phyloP scores from a whole-genome alignment of 1,140 invertebrate genomes.

The Drosophila guanche region DNA sequence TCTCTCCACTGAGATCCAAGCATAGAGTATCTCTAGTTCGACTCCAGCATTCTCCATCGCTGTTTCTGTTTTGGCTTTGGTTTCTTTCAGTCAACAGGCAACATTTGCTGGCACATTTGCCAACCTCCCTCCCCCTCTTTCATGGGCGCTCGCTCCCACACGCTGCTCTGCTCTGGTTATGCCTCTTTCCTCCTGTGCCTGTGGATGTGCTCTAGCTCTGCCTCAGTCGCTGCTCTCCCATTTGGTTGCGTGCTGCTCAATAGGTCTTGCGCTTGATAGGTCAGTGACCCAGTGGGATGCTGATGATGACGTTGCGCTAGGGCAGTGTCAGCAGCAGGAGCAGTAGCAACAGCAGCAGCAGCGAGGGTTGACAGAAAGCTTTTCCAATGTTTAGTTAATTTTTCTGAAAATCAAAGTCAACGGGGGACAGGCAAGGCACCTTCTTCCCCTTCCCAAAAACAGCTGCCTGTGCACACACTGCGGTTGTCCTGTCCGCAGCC shows the following conservation, averaged over 20 bases:
- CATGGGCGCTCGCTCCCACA: constrained; percentile 10
- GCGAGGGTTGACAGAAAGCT: too few species aligned
- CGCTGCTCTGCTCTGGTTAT: constrained; percentile 11
- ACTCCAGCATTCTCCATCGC: constrained; percentile 2
- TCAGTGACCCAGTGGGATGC: constrained; percentile 74
- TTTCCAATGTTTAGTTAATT: constrained; percentile 7
- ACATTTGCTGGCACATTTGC: constrained; percentile 67
- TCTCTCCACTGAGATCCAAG: too few species aligned
- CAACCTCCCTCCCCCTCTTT: constrained; percentile 22
- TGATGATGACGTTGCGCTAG: constrained; percentile 52
- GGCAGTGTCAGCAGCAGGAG: constrained; percentile 43
- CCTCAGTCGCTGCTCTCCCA: constrained; percentile 28
- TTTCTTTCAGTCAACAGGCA: constrained; percentile 46
- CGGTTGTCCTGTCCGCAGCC: constrained; percentile 32
- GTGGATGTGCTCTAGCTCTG: constrained; percentile 2
- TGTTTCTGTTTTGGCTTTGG: constrained; percentile 48
- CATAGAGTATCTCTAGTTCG: too few species aligned
- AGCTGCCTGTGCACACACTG: constrained; percentile 39
- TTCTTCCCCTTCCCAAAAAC: constrained; percentile 25
- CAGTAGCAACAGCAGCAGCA: constrained; percentile 28
- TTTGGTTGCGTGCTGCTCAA: constrained; percentile 58
- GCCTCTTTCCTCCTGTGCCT: constrained; percentile 13
- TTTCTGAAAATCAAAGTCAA: constrained; percentile 31
- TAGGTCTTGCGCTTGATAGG: constrained; percentile 80
- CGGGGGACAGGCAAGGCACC: constrained; percentile 21